Conservation (phyloP, 2,888 invertebrate species). For the Hydrotaea diabolus region DNA sequence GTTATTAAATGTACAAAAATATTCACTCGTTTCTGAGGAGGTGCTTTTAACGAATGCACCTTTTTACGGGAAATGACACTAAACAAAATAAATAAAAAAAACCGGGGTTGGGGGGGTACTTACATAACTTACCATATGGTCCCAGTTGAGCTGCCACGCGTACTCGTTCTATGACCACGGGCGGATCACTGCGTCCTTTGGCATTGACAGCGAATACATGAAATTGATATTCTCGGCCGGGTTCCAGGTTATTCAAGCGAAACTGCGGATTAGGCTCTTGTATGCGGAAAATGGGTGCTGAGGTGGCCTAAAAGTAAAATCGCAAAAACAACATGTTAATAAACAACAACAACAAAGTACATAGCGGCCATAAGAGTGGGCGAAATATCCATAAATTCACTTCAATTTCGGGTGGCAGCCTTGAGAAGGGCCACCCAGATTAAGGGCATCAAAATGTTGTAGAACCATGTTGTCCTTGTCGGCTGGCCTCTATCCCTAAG, state of each 20-base stretch:
- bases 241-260: conserved; percentile 87
- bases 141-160: conserved; percentile 81
- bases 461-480: background rate
- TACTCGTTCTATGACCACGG: conserved; percentile 85
- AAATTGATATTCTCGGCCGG: conserved; percentile 89
- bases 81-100: too few relatives aligned
- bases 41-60: too few relatives aligned
- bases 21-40: too few relatives aligned
- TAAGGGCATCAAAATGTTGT: background rate
- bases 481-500: background rate
- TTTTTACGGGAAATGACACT: too few relatives aligned
- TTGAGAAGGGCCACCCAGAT: background rate
- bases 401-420: background rate
- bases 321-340: background rate
- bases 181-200: conserved; percentile 88
- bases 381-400: conserved; percentile 4
- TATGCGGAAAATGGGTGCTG: conserved; percentile 84
- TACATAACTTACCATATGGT: conserved; percentile 79
- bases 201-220: conserved; percentile 91
- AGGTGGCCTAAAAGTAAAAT: conserved; percentile 80
- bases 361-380: too few relatives aligned
- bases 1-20: too few relatives aligned
- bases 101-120: background rate
- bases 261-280: conserved; percentile 87
- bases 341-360: background rate